Conservation (phyloP, 2,888 invertebrate species). For the Nebria brevicollis region DNA sequence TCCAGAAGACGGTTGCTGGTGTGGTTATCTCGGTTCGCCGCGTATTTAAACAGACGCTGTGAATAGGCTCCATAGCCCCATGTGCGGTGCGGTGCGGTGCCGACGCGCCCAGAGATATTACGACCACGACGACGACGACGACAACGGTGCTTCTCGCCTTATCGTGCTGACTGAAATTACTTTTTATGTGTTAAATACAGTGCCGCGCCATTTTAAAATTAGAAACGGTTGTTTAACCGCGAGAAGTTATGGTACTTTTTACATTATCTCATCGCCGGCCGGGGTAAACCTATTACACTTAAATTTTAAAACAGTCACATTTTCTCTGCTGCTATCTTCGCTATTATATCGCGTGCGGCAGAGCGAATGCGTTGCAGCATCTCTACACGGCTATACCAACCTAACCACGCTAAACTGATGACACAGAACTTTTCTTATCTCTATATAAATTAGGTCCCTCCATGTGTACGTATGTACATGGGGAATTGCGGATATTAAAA, state of each 20-base stretch:
- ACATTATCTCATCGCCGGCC: conserved; percentile 58
- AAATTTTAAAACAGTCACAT: conserved; percentile 64
- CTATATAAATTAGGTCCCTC: conserved; percentile 58
- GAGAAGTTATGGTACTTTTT: conserved; percentile 60
- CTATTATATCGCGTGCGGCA: conserved; percentile 59
- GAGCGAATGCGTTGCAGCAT: conserved; percentile 34
- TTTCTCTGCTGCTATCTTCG: conserved; percentile 60
- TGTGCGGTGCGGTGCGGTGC: neutral
- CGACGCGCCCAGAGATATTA: conserved; percentile 15
- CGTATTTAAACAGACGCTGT: neutral
- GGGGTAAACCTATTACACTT: conserved; percentile 63
- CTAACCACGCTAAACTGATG: conserved; percentile 57
- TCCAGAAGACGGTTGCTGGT: neutral
- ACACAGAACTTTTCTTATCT: conserved; percentile 62
- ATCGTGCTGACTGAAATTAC: conserved; percentile 56
- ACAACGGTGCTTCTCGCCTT: conserved; percentile 50
- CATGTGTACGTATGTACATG: conserved; percentile 50
- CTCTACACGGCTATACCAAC: conserved; percentile 47
- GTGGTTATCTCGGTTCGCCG: neutral
- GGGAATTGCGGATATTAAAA: conserved; percentile 50
- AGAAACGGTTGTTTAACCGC: conserved; percentile 60
- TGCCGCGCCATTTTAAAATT: conserved; percentile 59
- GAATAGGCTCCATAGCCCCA: neutral
- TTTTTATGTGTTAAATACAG: conserved; percentile 59
- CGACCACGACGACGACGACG: conserved; percentile 14